A percentile compares a stretch with the other conserved stretches of the same genome.
phyloP scores from a whole-genome alignment of 2,797 vertebrate genomes.

The Falco concolor region DNA sequence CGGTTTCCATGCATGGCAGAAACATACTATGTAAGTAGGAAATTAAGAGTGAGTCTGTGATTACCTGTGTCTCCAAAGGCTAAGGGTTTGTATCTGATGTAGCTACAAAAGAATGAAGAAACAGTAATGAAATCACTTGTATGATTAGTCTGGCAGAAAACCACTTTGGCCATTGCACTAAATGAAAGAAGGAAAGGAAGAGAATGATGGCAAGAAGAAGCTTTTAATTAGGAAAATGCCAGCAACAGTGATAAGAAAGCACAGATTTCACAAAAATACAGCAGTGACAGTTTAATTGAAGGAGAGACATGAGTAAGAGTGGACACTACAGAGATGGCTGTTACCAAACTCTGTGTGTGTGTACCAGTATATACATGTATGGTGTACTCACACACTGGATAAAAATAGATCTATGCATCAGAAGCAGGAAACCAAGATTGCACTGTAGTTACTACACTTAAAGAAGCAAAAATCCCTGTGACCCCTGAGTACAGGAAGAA shows the following conservation, averaged over 20 bases:
- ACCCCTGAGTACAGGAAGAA: not conserved
- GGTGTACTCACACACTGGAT: not conserved
- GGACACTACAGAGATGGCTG: not conserved
- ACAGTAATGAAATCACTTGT: not conserved
- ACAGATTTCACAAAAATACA: not conserved
- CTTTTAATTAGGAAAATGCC: not conserved
- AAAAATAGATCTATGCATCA: not conserved
- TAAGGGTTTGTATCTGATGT: not conserved
- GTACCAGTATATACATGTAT: too few relatives aligned
- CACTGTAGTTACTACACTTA: not conserved
- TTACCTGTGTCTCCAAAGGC: not conserved
- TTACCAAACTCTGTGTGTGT: not conserved
- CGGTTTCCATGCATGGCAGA: not conserved
- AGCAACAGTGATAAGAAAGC: not conserved
- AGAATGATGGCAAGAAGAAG: not conserved
- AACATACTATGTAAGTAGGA: not conserved
- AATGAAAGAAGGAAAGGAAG: not conserved
- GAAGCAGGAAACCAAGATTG: not conserved
- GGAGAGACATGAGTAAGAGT: not conserved
- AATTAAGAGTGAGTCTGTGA: constrained; percentile 13
- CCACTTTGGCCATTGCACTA: not conserved
- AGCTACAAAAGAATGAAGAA: not conserved
- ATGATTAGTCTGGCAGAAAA: not conserved
- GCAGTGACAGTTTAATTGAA: not conserved
- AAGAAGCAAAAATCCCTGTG: not conserved